Evolutionary conservation across 2,797 vertebrate genomes (phyloP).

Genomic region (Siniperca undulata): DNA sequence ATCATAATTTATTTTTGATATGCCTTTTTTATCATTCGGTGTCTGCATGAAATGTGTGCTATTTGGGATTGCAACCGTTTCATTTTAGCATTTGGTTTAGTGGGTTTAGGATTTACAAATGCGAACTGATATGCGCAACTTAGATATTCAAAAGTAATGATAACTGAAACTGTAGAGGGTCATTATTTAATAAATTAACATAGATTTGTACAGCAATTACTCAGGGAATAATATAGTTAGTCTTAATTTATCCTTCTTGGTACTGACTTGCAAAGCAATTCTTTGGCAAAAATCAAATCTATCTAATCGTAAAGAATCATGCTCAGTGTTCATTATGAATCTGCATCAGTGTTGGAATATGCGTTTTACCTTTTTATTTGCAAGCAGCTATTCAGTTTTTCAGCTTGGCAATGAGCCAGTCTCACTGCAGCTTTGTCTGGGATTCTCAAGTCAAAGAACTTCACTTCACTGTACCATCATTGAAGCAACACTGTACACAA

Average conservation of each 20-base stretch:
- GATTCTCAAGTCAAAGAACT: slow-evolving; percentile 80
- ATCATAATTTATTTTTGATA: slow-evolving; percentile 61
- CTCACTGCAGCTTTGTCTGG: slow-evolving; percentile 72
- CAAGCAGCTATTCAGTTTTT: slow-evolving; percentile 76
- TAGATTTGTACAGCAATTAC: slow-evolving; percentile 82
- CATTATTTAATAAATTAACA: slow-evolving; percentile 79
- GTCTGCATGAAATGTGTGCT: slow-evolving; percentile 77
- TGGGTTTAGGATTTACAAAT: slow-evolving; percentile 70
- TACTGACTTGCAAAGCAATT: slow-evolving; percentile 84
- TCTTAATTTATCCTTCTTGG: slow-evolving; percentile 80
- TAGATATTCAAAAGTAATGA: slow-evolving; percentile 78
- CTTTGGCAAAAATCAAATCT: slow-evolving; percentile 86
- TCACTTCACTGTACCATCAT: slow-evolving; percentile 80
- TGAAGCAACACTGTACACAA: slow-evolving; percentile 84
- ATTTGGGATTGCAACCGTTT: slow-evolving; percentile 71
- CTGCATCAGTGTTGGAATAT: slow-evolving; percentile 62
- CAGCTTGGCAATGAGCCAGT: slow-evolving; percentile 61
- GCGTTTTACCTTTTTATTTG: slow-evolving; percentile 69
- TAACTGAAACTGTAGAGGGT: slow-evolving; percentile 81
- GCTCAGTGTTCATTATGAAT: slow-evolving; percentile 68
- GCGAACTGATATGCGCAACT: slow-evolving; percentile 81
- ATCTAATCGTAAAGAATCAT: slow-evolving; percentile 75
- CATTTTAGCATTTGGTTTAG: slow-evolving; percentile 63
- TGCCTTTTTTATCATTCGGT: slow-evolving; percentile 60
- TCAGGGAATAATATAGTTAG: slow-evolving; percentile 79